Evolutionary conservation across 2,797 vertebrate genomes (phyloP).

Genomic region (Muscicapa striata): DNA sequence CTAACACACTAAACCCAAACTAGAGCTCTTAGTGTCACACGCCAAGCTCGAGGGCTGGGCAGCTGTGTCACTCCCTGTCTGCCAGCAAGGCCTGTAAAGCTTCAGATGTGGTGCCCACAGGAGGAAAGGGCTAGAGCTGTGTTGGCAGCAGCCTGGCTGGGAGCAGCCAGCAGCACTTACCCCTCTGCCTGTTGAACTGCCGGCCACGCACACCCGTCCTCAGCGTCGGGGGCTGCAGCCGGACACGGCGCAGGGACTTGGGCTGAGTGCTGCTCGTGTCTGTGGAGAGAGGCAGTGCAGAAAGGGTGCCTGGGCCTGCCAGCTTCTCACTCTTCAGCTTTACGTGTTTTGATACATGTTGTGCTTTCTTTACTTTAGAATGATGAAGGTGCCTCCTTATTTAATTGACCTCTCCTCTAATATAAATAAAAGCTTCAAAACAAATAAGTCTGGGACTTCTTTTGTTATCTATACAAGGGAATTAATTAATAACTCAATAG

Average conservation of each 20-base stretch:
- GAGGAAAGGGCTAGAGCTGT: background rate
- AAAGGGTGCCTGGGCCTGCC: background rate
- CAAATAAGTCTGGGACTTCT: background rate
- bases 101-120: background rate
- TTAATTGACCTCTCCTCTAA: background rate
- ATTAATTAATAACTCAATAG: background rate
- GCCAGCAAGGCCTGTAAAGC: background rate
- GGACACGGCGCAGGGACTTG: constrained; percentile 82
- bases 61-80: background rate
- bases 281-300: constrained; percentile 47
- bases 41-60: background rate
- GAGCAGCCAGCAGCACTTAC: constrained; percentile 66
- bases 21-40: background rate
- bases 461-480: background rate
- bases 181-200: constrained; percentile 88
- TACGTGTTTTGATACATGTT: background rate
- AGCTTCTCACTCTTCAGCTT: background rate
- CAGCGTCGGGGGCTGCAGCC: constrained; percentile 87
- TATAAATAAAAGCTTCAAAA: constrained; percentile 35
- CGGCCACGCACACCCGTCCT: constrained; percentile 87
- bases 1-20: background rate
- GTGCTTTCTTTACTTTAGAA: background rate
- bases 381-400: background rate
- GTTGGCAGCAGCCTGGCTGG: background rate
- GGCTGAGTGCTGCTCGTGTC: constrained; percentile 88